Conservation (phyloP, 2,888 invertebrate species). For the Nebria salina region DNA sequence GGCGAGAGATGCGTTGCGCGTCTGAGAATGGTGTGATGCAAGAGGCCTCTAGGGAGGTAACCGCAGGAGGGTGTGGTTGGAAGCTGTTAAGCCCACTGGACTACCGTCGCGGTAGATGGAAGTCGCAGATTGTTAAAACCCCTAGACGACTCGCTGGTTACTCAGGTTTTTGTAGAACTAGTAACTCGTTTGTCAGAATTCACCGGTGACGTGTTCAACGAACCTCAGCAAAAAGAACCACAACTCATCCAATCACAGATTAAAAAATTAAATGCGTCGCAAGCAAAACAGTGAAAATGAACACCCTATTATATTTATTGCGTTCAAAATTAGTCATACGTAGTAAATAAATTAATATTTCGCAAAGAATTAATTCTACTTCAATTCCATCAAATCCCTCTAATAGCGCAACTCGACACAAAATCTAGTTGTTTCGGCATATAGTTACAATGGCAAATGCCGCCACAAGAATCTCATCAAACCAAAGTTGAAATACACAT, state of each 20-base stretch:
- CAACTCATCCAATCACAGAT: not conserved
- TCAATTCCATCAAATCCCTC: too few relatives aligned
- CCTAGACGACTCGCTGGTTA: slow-evolving; percentile 27
- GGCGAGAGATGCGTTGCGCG: slow-evolving; percentile 37
- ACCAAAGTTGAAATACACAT: not conserved
- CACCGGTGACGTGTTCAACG: slow-evolving; percentile 11
- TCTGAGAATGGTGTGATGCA: slow-evolving; percentile 21
- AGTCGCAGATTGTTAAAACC: slow-evolving; percentile 37
- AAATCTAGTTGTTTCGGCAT: not conserved
- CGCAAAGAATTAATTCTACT: too few relatives aligned
- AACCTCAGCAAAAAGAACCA: not conserved
- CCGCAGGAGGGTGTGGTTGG: not conserved
- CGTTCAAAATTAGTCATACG: too few relatives aligned
- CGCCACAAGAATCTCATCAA: not conserved
- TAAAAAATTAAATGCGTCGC: too few relatives aligned
- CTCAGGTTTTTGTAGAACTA: slow-evolving; percentile 34
- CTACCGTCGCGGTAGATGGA: slow-evolving; percentile 13
- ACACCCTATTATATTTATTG: too few relatives aligned
- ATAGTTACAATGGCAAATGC: not conserved
- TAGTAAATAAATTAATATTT: too few relatives aligned
- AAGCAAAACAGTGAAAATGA: too few relatives aligned
- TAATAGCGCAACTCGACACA: not conserved
- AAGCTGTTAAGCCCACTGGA: not conserved
- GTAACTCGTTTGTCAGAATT: slow-evolving; percentile 38
- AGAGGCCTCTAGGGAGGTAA: slow-evolving; percentile 14